Conservation (phyloP, 1,140 invertebrate genomes). For the Amphibalanus amphitrite region DNA sequence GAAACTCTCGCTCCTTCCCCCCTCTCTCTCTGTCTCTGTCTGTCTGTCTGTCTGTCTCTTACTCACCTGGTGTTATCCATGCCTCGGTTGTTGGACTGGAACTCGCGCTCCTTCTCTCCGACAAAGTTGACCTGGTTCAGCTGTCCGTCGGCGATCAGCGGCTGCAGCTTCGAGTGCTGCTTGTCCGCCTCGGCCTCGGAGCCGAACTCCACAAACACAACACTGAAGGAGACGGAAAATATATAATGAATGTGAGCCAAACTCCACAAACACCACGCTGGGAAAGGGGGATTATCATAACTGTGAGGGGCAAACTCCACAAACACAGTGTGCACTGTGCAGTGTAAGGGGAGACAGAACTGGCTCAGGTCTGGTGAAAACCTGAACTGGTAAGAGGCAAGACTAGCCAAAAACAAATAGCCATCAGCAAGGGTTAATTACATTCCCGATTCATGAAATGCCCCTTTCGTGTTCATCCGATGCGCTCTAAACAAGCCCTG, state of each 20-base stretch:
- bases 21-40: no score
- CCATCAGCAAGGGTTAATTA: no score
- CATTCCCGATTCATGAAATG: no score
- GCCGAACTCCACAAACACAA: conserved; percentile 1
- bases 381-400: no score
- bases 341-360: no score
- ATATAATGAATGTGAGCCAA: background rate
- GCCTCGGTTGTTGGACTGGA: background rate
- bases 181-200: background rate
- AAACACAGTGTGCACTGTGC: no score
- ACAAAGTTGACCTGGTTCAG: background rate
- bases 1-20: background rate
- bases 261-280: background rate
- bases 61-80: background rate
- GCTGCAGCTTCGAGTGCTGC: background rate
- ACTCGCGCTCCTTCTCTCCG: conserved; percentile 2
- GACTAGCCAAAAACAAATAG: no score
- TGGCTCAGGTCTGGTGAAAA: no score
- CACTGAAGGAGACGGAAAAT: no score
- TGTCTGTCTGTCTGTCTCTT: background rate
- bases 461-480: no score
- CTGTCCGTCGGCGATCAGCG: background rate
- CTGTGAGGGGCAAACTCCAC: background rate
- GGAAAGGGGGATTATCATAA: no score
- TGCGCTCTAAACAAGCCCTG: no score